Percentiles rank a stretch among this genome's conserved stretches.
Evolutionary conservation across 2,888 invertebrate species (phyloP).

Genomic region (Lottia scabra): DNA sequence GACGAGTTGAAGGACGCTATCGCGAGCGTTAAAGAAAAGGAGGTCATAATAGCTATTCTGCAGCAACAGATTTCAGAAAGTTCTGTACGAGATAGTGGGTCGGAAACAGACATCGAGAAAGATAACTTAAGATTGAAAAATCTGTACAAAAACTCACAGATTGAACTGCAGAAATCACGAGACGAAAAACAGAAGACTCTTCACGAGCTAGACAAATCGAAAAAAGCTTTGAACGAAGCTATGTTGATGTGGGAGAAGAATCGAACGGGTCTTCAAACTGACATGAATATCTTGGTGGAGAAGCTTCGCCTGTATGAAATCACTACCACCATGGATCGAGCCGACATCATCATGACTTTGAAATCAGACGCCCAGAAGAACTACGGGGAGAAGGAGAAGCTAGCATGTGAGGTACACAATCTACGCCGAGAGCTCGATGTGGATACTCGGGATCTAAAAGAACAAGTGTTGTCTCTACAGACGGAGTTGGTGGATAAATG

Average conservation of each 20-base stretch:
- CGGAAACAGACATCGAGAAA: constrained; percentile 50
- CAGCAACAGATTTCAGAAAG: constrained; percentile 37
- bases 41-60: constrained; percentile 42
- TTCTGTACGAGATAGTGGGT: constrained; percentile 25
- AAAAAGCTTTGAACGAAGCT: constrained; percentile 49
- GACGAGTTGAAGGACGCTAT: constrained; percentile 50
- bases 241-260: constrained; percentile 54
- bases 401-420: constrained; percentile 49
- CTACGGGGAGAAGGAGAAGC: constrained; percentile 57
- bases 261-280: constrained; percentile 41
- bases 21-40: constrained; percentile 49
- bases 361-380: constrained; percentile 58
- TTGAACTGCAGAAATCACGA: constrained; percentile 51
- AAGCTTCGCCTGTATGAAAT: constrained; percentile 48
- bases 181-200: constrained; percentile 47
- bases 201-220: constrained; percentile 47
- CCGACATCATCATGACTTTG: constrained; percentile 51
- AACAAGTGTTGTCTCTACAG: constrained; percentile 50
- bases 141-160: constrained; percentile 45
- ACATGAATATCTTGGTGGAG: constrained; percentile 42
- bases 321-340: constrained; percentile 45
- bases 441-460: constrained; percentile 39
- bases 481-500: constrained; percentile 40
- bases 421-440: constrained; percentile 50
- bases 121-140: constrained; percentile 50